Evolutionary conservation across 1,140 invertebrate genomes (phyloP).

Genomic region (Saxidomus purpurata): DNA sequence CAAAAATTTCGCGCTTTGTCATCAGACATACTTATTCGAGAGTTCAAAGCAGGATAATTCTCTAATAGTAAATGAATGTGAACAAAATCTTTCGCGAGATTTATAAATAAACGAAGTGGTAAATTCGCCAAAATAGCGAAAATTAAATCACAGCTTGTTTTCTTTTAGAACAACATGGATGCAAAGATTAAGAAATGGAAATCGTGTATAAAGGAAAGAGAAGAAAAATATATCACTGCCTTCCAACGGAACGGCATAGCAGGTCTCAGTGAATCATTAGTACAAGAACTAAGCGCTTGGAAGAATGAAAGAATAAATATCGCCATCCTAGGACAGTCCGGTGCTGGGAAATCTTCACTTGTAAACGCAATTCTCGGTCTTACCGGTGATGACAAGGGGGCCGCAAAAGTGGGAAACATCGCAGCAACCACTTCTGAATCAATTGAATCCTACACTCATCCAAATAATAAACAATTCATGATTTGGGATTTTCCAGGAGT

Average conservation of each 20-base stretch:
- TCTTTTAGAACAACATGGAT: too few relatives aligned
- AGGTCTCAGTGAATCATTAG: neutral
- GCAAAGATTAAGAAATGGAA: neutral
- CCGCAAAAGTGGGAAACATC: neutral
- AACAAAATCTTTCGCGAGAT: too few relatives aligned
- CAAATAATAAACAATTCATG: neutral
- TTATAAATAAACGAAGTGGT: too few relatives aligned
- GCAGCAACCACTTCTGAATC: neutral
- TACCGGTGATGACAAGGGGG: neutral
- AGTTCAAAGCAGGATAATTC: too few relatives aligned
- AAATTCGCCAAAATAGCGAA: too few relatives aligned
- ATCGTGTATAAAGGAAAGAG: neutral
- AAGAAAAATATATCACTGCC: neutral
- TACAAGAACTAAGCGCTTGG: neutral
- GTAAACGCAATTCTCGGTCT: neutral
- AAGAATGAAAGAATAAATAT: neutral
- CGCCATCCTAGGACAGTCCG: neutral
- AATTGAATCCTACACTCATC: neutral
- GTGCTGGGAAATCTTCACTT: neutral
- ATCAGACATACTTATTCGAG: too few relatives aligned
- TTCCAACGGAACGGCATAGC: neutral
- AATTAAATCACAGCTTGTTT: too few relatives aligned
- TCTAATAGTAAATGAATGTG: too few relatives aligned
- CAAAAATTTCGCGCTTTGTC: too few relatives aligned
- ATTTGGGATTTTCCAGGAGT: neutral